These are phyloP conservation scores for Pteria penguin DNA, from an alignment of 2,888 invertebrate genomes.

Conservation along the genomic window DNA sequence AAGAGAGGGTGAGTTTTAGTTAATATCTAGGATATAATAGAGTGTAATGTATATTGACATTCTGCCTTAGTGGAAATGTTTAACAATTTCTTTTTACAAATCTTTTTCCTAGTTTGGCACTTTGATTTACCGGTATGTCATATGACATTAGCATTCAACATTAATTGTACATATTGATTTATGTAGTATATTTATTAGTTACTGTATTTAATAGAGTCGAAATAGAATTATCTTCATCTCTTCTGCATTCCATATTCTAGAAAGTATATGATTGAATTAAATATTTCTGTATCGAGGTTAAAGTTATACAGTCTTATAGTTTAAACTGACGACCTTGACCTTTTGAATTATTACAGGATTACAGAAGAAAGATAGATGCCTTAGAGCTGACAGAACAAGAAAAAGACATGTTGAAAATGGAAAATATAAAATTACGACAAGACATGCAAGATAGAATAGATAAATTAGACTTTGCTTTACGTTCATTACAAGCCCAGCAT, in stretches of 20 bases:
- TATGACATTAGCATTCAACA: no score
- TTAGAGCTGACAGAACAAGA: conserved; percentile 67
- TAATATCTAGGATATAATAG: no score
- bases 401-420: conserved; percentile 64
- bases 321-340: no score
- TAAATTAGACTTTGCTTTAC: conserved; percentile 68
- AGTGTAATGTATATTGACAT: no score
- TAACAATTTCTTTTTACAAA: no score
- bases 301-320: no score
- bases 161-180: no score
- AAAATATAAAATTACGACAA: conserved; percentile 68
- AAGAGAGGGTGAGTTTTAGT: conserved; percentile 66
- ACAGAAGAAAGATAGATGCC: conserved; percentile 62
- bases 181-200: no score
- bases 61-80: no score
- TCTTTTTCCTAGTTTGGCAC: no score
- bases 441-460: conserved; percentile 76
- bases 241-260: neutral
- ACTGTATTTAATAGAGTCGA: neutral
- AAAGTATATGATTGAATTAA: neutral
- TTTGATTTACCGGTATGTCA: no score
- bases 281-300: neutral
- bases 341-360: conserved; percentile 58
- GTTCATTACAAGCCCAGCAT: conserved; percentile 68
- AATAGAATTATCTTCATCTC: neutral